Evolutionary conservation across 1,140 invertebrate genomes (phyloP), one percentile per base, ranked within the genome.

Genomic region (Bombus vancouverensis): DNA sequence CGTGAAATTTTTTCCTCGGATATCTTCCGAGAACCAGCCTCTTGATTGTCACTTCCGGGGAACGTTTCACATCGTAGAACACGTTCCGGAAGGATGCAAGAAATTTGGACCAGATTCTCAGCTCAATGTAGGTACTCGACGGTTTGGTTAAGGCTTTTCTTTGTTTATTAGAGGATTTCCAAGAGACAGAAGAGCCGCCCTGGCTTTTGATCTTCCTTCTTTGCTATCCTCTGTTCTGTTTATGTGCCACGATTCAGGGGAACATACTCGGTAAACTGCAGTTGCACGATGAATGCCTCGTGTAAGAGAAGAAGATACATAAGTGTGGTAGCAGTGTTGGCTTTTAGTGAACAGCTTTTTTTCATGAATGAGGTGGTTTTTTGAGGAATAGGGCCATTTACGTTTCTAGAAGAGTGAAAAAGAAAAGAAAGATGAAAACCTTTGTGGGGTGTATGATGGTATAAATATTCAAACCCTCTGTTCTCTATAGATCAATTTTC

Each of bases 171-270:
- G 66, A 47, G 53, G 34, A 42, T 39, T n/a, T 68, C 22, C 13
- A 15, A 66, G n/a, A 66, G 62, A 44, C 53, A 76, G 59, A 42
- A 77, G 37, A 32, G n/a, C 57, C 57, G 75, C 28, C 18, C 13
- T 34, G 32, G 44, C 65, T 44, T 80, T 80, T 80, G 62, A 80
- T 80, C 78, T 80, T 70, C 66, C 39, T 47, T 70, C 44, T 47
- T 53, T 80, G 15, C 75, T 59, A 59, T 8, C 28, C 78, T 37
- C 65, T 39, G 32, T 37, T 34, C 65, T 47, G 65, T 70, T 53
- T 70, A 34, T 53, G 65, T 53, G 39, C 65, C 78, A 9, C 65
- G 44, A 70, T 68, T 79, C 62, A 32, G 12, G 62, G 62, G 28
- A 34, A 68, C 65, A 53, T 53, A 44, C 44, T 70, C 10, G 62